These are phyloP conservation scores for Pandemis heparana DNA, from an alignment of 2,888 invertebrate species.

Conservation along the genomic window DNA sequence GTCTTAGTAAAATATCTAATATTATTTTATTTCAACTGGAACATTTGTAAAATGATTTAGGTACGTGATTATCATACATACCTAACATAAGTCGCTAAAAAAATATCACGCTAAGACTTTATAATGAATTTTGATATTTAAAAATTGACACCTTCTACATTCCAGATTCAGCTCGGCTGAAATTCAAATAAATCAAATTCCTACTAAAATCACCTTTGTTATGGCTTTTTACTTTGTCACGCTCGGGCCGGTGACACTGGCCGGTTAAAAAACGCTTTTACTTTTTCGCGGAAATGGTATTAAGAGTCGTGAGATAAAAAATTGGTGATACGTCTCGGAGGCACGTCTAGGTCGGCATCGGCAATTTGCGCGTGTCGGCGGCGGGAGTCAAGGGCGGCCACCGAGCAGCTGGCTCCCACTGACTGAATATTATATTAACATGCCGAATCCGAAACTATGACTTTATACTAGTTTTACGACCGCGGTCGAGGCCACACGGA, in stretches of 20 bases:
- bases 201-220: conserved; percentile 48
- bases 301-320: conserved; percentile 43
- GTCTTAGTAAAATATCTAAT: too few relatives aligned
- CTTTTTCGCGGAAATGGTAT: conserved; percentile 58
- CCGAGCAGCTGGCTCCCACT: conserved; percentile 71
- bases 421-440: conserved; percentile 74
- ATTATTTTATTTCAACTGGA: background rate
- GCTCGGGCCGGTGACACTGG: conserved; percentile 43
- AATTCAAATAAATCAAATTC: conserved; percentile 43
- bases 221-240: conserved; percentile 47
- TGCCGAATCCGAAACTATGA: conserved; percentile 65
- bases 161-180: conserved; percentile 5
- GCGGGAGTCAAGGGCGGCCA: conserved; percentile 79
- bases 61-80: too few relatives aligned
- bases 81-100: conserved; percentile 1
- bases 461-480: conserved; percentile 68
- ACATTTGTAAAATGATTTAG: conserved; percentile 2
- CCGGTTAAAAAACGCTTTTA: conserved; percentile 58
- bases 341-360: conserved; percentile 48
- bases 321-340: conserved; percentile 49
- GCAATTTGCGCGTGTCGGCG: conserved; percentile 52
- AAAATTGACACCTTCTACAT: conserved; percentile 12
- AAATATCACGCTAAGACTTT: conserved; percentile 5
- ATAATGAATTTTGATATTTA: background rate
- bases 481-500: conserved; percentile 67